Conservation (phyloP, 2,113 vertebrate genomes). For the Acrocephalus kingi region DNA sequence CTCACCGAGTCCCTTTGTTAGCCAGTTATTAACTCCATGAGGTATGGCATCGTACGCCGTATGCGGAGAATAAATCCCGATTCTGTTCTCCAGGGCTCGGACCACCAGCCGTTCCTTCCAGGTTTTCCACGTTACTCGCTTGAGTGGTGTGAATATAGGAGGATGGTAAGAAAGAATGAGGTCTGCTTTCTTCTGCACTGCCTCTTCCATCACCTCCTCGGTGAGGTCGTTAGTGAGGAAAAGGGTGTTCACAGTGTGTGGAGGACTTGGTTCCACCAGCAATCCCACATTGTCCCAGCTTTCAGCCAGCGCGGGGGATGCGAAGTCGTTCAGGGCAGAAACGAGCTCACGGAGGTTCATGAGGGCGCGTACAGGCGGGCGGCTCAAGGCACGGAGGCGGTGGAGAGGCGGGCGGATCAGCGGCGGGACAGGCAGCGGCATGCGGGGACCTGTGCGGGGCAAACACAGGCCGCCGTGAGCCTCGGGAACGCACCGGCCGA, state of each 20-base stretch:
- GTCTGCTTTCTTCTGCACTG: constrained; percentile 75
- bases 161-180: constrained; percentile 95
- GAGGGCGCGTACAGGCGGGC: background rate
- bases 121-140: constrained; percentile 78
- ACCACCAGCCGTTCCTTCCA: constrained; percentile 93
- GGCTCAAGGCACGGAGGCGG: background rate
- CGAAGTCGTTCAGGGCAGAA: constrained; percentile 82
- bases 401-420: background rate
- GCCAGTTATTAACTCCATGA: constrained; percentile 90
- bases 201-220: constrained; percentile 88
- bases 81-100: constrained; percentile 84
- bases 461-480: background rate
- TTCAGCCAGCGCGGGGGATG: constrained; percentile 87
- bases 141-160: constrained; percentile 86
- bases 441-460: background rate
- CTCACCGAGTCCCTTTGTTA: constrained; percentile 83
- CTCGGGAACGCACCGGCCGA: fast-evolving
- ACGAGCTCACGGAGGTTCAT: constrained; percentile 87
- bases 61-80: constrained; percentile 92
- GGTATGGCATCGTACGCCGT: constrained; percentile 86
- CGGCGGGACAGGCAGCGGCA: background rate
- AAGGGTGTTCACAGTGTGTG: constrained; percentile 79
- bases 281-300: constrained; percentile 96
- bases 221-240: constrained; percentile 93
- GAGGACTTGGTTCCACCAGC: constrained; percentile 88